Evolutionary conservation across 2,797 vertebrate species (phyloP), one percentile per base, ranked within the genome.

Genomic region (Enteromius paludinosus): DNA sequence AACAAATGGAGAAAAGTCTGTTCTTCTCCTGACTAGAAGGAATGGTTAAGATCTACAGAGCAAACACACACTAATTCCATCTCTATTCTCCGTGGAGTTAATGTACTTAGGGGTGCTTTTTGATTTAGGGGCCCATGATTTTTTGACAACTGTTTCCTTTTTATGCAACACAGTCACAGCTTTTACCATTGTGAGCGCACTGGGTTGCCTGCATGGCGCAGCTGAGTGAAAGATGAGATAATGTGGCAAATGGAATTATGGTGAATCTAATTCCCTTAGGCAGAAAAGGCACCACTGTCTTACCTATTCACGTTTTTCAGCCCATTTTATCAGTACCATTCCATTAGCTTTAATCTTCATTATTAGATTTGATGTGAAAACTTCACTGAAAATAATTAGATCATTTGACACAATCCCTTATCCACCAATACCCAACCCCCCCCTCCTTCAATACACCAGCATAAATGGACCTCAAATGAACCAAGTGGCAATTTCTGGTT

Each of bases 361-460:
- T 70, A 76, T 83, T 83, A 83, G 81, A 88, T 86, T 87, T 82
- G 52, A 71, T 66, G 68, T 69, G 81, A 81, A 83, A 83, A 84
- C 45, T 83, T 84, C 65, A 71, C 45, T 76, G 59, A 59, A 65
- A 84, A 87, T 78, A 73, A 66, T 88, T 77, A 33, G 64, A 87
- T 79, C 52, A 79, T 77, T 80, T 75, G 68, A 66, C 77, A 17
- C 52, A 68, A 74, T 25, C 56, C 56, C 3, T 72, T 41, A 10
- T 12, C 41, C 41, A 43, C 41, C 41, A 43, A 43, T n/a, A n/a
- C n/a, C n/a, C n/a, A n/a, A n/a, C n/a, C 28, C 4, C 41, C 5
- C 0, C 15, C 14, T 18, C 47, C 71, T 78, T 78, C 15, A 61
- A n/a, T 65, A 71, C 25, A 52, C 54, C 66, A 78, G n/a, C 64